phyloP scores from a whole-genome alignment of 2,113 vertebrate species.

The Oxyruncus cristatus region DNA sequence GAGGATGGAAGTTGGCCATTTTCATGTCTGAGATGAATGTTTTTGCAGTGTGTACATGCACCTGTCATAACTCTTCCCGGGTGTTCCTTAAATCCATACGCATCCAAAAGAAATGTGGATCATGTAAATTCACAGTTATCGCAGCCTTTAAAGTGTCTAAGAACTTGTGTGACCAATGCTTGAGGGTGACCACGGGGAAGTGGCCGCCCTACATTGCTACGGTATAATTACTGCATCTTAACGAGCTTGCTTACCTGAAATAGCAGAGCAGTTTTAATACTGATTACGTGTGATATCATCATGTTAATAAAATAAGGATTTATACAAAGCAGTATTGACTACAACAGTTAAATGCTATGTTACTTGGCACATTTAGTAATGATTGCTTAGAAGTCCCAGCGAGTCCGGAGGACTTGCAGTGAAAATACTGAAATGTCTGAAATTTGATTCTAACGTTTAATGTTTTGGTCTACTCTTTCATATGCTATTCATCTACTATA shows the following conservation, averaged over 20 bases:
- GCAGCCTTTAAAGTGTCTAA: constrained; percentile 79
- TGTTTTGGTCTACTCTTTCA: constrained; percentile 77
- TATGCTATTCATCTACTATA: constrained; percentile 72
- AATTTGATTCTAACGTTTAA: constrained; percentile 64
- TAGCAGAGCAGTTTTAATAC: constrained; percentile 83
- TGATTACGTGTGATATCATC: constrained; percentile 77
- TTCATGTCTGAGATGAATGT: constrained; percentile 66
- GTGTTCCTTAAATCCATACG: constrained; percentile 34
- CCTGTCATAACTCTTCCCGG: constrained; percentile 13
- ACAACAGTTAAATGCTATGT: constrained; percentile 85
- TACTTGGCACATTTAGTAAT: constrained; percentile 95
- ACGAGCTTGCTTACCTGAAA: constrained; percentile 80
- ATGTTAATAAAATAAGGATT: constrained; percentile 91
- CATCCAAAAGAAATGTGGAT: constrained; percentile 66
- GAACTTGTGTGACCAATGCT: constrained; percentile 52
- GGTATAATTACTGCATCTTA: constrained; percentile 70
- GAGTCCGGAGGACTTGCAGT: constrained; percentile 76
- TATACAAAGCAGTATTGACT: constrained; percentile 86
- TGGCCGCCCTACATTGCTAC: constrained; percentile 54
- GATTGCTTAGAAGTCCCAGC: constrained; percentile 82
- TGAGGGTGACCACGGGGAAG: constrained; percentile 65
- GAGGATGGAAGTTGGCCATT: constrained; percentile 59
- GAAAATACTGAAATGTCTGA: constrained; percentile 85
- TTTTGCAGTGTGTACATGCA: constrained; percentile 59
- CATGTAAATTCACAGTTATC: constrained; percentile 78